Base-by-base conservation (phyloP, 2,113 vertebrate genomes). In the Nannospalax galili region DNA sequence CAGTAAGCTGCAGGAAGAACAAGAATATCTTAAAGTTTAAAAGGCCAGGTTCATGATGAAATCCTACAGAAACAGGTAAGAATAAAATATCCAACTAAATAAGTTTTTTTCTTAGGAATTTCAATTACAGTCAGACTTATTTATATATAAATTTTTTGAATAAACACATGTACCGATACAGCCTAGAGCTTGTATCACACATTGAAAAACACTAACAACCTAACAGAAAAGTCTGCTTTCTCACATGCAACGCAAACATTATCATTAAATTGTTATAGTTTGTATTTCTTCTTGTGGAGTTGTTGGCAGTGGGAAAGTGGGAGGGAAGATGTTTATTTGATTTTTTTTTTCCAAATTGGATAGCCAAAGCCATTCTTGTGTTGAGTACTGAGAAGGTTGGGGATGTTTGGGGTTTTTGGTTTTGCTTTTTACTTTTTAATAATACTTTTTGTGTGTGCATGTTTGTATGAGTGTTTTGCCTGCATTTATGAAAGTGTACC, bases 1-100 rank as follows among this genome's bases (percentile, higher is more conserved):
- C 73, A 95, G 91, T 37, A 99, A 99, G 37, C 97, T 99, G 4
- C 99, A 99, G 92, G 96, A 84, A 88, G 97, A 94, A 91, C 99
- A 98, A 94, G 99, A 99, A 24, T 98, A 98, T 3, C 98, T 99
- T 88, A 64, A 91, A 14, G 58, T 99, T 95, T 99, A 98, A n/a
- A n/a, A n/a, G n/a, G n/a, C 95, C 98, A 98, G 95, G 98, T 98
- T 93, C 92, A 99, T 95, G 99, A 99, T 95, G 98, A 99, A 78
- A 98, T 98, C 24, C 97, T 99, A 74, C 99, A 99, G 92, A 98
- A 97, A 73, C 99, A 99, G 98, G 99, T 99, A 98, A 84, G 92
- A 94, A 56, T 95, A 72, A 93, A 93, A 52, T 81, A 64, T 48
- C 92, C 40, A 2, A 45, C 20, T 86, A 64, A 20, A 37, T 85